Evolutionary conservation across 1,140 invertebrate genomes (phyloP), one percentile per base, ranked within the genome.

Genomic region (Ips nitidus): DNA sequence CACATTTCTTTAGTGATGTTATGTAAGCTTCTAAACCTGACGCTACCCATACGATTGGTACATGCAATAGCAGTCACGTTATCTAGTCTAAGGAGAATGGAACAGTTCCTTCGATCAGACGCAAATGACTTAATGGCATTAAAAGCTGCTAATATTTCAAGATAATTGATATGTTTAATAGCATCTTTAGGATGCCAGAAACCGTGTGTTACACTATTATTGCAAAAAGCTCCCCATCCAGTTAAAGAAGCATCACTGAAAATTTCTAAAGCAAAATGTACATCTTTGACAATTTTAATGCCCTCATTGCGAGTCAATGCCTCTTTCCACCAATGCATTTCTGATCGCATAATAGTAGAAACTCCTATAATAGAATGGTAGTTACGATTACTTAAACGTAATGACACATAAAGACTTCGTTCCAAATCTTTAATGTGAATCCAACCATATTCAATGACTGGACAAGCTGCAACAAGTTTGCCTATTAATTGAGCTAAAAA

Each of bases 191-290:
- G n/a, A 45, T 50, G 52, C 74, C 74, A 78, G 41, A 72, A 73
- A 41, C 76, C 76, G 39, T 71, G 57, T 37, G 53, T 59, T 2
- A 53, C 57, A 8, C 68, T 58, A 7, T 69, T 71, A 57, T 74
- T 60, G 66, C 60, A 74, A 58, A 43, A 55, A n/a, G 68, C 66
- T 7, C 74, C 75, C 75, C 78, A 79, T 6, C 78, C 76, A 2
- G 74, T 70, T 2, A 43, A n/a, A n/a, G 74, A 78, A 4, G 76
- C 71, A 56, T 78, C 75, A 2, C 74, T 72, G 63, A 73, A 76
- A 43, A 78, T 79, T 41, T 71, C 70, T 41, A 74, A 40, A 8
- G 5, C 6, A 50, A 55, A 64, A n/a, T n/a, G n/a, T n/a, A n/a
- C n/a, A n/a, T n/a, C n/a, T n/a, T n/a, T n/a, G n/a, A n/a, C n/a